These are phyloP conservation scores for Hypotaenidia okinawae DNA, from an alignment of 2,797 vertebrate species.

Conservation along the genomic window DNA sequence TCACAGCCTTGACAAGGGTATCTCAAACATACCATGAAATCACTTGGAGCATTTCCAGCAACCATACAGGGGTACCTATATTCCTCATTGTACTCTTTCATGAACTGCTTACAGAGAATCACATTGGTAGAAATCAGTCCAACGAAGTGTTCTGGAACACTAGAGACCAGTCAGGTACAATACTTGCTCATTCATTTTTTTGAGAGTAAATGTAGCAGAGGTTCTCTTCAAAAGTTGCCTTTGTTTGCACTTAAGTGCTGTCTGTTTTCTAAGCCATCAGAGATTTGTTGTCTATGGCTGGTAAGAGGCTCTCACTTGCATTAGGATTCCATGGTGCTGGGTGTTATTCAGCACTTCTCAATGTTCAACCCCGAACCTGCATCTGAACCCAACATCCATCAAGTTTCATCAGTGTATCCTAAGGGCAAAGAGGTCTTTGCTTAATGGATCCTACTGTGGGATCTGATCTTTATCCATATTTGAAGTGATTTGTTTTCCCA, in stretches of 20 bases:
- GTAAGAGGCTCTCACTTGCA: neutral
- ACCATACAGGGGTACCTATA: neutral
- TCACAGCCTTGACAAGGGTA: neutral
- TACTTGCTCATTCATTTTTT: neutral
- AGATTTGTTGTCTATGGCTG: neutral
- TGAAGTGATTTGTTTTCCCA: neutral
- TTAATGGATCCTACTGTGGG: neutral
- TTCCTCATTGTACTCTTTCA: neutral
- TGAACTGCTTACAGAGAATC: neutral
- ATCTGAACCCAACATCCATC: neutral
- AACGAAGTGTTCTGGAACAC: neutral
- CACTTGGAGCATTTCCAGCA: neutral
- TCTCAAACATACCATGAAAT: neutral
- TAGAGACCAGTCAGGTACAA: neutral
- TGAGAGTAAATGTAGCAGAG: neutral
- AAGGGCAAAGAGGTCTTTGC: neutral
- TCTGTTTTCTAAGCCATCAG: neutral
- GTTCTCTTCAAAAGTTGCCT: neutral
- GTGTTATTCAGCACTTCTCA: neutral
- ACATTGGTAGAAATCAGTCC: neutral
- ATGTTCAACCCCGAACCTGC: neutral
- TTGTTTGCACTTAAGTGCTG: neutral
- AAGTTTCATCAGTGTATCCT: neutral
- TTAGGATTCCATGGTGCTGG: neutral
- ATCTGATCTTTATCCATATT: neutral